phyloP scores from a whole-genome alignment of 2,888 invertebrate genomes.

The Pristionchus japonicus region DNA sequence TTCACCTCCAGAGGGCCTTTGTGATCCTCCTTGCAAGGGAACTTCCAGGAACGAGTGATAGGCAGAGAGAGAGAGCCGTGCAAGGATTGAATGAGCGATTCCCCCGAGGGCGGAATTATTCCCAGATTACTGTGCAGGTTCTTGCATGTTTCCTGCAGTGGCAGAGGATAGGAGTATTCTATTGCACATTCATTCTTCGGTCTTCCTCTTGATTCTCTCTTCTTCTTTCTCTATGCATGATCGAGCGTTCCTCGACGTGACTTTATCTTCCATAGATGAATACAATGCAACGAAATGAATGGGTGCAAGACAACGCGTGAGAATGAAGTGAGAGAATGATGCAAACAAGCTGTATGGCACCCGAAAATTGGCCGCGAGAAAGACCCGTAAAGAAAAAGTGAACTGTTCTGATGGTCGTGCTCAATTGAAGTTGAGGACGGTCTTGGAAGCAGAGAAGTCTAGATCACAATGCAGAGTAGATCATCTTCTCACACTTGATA shows the following conservation, averaged over 20 bases:
- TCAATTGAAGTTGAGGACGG: no score
- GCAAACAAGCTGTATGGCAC: no score
- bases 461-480: neutral
- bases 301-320: no score
- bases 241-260: neutral
- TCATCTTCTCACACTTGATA: constrained; percentile 18
- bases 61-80: neutral
- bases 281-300: neutral
- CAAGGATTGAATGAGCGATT: neutral
- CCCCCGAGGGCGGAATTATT: neutral
- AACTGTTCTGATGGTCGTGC: neutral
- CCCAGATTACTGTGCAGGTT: neutral
- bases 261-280: neutral
- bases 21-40: neutral
- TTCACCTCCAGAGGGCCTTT: neutral
- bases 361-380: neutral
- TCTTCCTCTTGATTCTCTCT: no score
- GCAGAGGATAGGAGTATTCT: neutral
- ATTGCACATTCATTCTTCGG: neutral
- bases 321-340: no score
- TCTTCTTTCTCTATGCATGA: no score
- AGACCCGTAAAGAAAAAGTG: neutral
- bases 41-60: neutral
- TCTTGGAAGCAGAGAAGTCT: no score
- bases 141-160: neutral